Evolutionary conservation across 2,888 invertebrate genomes (phyloP).

Genomic region (Melinaea menophilus): DNA sequence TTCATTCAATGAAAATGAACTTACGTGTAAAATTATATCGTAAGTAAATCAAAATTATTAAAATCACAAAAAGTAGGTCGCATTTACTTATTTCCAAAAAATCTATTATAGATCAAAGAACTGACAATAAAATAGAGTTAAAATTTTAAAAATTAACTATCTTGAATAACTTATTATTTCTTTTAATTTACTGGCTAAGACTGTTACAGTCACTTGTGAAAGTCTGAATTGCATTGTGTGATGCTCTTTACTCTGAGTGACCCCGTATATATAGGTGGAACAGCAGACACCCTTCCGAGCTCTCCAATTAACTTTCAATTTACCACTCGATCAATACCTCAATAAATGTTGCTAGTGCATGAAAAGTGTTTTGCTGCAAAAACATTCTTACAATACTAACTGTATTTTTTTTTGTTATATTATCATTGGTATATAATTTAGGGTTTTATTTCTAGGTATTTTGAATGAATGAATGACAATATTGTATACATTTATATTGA

Average conservation of each 20-base stretch:
- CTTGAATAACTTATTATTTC: not conserved
- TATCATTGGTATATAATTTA: too few species aligned
- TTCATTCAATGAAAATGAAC: not conserved
- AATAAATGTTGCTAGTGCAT: not conserved
- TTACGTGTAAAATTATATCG: not conserved
- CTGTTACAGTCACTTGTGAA: not conserved
- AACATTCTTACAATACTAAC: too few species aligned
- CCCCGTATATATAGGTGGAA: not conserved
- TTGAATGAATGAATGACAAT: too few species aligned
- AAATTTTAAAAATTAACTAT: not conserved
- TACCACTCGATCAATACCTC: constrained; percentile 2
- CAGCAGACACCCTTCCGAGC: not conserved
- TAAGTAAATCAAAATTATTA: not conserved
- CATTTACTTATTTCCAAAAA: not conserved
- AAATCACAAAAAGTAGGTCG: not conserved
- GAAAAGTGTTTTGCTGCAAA: too few species aligned
- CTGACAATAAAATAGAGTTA: not conserved
- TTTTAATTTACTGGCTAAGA: not conserved
- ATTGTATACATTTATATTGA: too few species aligned
- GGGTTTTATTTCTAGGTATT: too few species aligned
- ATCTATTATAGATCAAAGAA: not conserved
- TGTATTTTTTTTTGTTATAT: too few species aligned
- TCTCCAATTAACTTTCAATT: not conserved
- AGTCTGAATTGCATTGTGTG: not conserved
- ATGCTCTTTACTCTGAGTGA: not conserved